phyloP scores from a whole-genome alignment of 2,888 invertebrate genomes.

The Drosophila rubida region DNA sequence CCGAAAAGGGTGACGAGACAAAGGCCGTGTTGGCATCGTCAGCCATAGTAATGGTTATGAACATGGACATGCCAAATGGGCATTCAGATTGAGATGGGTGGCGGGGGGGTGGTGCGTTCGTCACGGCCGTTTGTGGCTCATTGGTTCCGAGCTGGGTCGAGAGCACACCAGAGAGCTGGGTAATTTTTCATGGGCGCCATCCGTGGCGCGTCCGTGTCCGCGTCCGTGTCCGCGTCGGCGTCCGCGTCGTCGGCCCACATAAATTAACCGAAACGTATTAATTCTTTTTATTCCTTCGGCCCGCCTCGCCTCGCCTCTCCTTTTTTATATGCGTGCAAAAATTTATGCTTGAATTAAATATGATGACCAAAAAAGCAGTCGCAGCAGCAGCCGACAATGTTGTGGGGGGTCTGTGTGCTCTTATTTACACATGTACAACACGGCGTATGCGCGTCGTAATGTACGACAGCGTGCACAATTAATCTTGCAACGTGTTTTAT shows the following conservation, averaged over 20 bases:
- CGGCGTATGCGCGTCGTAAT: constrained; percentile 77
- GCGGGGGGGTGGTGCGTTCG: constrained; percentile 51
- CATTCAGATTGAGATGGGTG: neutral
- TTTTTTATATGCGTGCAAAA: constrained; percentile 74
- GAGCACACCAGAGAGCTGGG: constrained; percentile 24
- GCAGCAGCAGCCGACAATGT: constrained; percentile 46
- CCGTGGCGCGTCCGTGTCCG: constrained; percentile 13
- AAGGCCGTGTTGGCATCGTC: constrained; percentile 48
- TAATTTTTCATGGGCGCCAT: constrained; percentile 69
- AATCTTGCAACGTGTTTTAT: constrained; percentile 80
- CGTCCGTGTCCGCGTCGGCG: too few species aligned
- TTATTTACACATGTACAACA: constrained; percentile 80
- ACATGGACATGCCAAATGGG: constrained; percentile 10
- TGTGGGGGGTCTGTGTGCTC: constrained; percentile 23
- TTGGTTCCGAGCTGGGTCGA: constrained; percentile 47
- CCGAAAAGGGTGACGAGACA: constrained; percentile 72
- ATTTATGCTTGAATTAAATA: constrained; percentile 82
- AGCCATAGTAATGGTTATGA: constrained; percentile 30
- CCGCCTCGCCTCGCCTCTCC: neutral
- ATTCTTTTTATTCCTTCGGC: constrained; percentile 70
- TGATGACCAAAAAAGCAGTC: constrained; percentile 80
- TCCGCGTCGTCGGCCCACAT: constrained; percentile 57
- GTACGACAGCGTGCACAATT: constrained; percentile 75
- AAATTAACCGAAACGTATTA: constrained; percentile 81
- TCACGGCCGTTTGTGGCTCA: constrained; percentile 80